These are phyloP conservation scores for Manacus vitellinus DNA, from an alignment of 2,113 vertebrate genomes.

Conservation along the genomic window DNA sequence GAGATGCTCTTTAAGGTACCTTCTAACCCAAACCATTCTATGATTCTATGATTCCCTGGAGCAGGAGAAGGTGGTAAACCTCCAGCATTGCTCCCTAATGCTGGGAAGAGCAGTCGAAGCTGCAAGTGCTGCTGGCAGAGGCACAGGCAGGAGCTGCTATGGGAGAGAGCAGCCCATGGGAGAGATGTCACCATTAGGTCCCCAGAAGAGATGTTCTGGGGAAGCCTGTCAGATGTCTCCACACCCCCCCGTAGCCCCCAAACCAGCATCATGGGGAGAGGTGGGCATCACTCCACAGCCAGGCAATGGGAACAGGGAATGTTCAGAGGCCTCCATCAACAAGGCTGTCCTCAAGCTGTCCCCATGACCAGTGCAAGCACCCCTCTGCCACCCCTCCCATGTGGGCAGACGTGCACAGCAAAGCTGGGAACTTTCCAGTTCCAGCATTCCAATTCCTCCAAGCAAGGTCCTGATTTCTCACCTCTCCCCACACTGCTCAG, in stretches of 20 bases:
- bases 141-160: not conserved
- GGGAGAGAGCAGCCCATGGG: not conserved
- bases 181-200: not conserved
- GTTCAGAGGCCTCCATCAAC: not conserved
- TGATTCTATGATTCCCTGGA: not conserved
- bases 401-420: accelerated
- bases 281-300: not conserved
- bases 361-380: not conserved
- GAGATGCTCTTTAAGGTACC: not conserved
- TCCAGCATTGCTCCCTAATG: not conserved
- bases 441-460: not conserved
- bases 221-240: not conserved
- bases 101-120: not conserved
- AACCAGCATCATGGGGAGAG: not conserved
- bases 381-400: not conserved
- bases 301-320: accelerated
- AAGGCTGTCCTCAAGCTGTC: not conserved
- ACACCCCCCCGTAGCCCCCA: not conserved
- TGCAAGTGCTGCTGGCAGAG: not conserved
- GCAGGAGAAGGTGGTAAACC: not conserved
- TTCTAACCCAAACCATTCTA: not conserved
- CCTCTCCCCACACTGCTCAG: not conserved
- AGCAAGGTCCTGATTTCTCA: not conserved
- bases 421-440: not conserved
- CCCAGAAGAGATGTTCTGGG: not conserved